Evolutionary conservation across 1,140 invertebrate species (phyloP).

Genomic region (Phortica variegata): DNA sequence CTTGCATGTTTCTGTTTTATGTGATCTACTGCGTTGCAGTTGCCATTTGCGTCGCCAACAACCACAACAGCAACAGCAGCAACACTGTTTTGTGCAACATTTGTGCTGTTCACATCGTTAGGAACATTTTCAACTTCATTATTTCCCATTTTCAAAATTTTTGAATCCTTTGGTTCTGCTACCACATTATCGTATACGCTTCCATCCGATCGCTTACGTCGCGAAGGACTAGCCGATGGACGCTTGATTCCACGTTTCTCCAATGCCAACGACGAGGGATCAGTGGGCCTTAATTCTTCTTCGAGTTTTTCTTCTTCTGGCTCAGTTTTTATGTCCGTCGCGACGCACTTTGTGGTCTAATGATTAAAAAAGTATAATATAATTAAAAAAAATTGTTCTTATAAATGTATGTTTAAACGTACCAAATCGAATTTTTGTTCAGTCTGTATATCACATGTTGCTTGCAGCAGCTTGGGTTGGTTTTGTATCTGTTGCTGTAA

Average conservation of each 20-base stretch:
- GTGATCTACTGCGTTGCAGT: too few relatives aligned
- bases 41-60: background rate
- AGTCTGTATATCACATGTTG: constrained; percentile 55
- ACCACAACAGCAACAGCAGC: constrained; percentile 5
- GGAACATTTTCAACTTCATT: constrained; percentile 30
- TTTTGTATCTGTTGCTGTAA: constrained; percentile 18
- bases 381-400: too few relatives aligned
- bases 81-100: too few relatives aligned
- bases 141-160: constrained; percentile 26
- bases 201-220: constrained; percentile 22
- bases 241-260: constrained; percentile 38
- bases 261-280: constrained; percentile 28
- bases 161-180: constrained; percentile 33
- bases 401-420: too few relatives aligned
- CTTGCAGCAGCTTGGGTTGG: constrained; percentile 32
- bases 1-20: too few relatives aligned
- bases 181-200: constrained; percentile 12
- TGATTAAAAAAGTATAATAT: background rate
- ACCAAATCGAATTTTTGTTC: constrained; percentile 49
- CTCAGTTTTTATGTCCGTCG: background rate
- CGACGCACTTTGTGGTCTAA: constrained; percentile 46
- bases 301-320: constrained; percentile 16
- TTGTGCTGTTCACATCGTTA: constrained; percentile 19
- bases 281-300: too few relatives aligned
- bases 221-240: constrained; percentile 38